These are phyloP conservation scores for Agrochola macilenta DNA, from an alignment of 2,888 invertebrate genomes.

Conservation along the genomic window DNA sequence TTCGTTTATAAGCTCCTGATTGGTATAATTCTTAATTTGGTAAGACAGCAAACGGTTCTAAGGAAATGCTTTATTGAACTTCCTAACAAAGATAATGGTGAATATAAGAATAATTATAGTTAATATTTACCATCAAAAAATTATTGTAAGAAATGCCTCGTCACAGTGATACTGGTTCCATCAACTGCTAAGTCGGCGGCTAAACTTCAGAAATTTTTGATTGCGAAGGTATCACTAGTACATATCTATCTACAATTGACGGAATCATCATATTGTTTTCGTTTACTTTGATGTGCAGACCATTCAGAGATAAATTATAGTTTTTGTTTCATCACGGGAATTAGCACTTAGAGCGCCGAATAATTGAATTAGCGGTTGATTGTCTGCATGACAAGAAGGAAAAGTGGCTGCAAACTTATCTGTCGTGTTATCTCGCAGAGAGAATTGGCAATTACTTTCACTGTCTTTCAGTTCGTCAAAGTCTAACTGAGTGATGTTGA, in stretches of 20 bases:
- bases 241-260: conserved; percentile 25
- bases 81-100: neutral
- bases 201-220: conserved; percentile 48
- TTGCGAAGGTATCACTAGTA: conserved; percentile 45
- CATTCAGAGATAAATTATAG: conserved; percentile 55
- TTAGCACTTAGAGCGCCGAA: conserved; percentile 73
- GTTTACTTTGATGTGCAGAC: conserved; percentile 56
- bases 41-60: neutral
- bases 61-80: neutral
- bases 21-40: neutral
- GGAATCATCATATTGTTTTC: conserved; percentile 57
- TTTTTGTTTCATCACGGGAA: conserved; percentile 72
- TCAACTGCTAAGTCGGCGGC: conserved; percentile 15
- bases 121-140: conserved; percentile 7
- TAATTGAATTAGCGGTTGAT: conserved; percentile 82
- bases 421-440: conserved; percentile 76
- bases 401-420: conserved; percentile 80
- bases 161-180: conserved; percentile 50
- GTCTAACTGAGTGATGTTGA: conserved; percentile 65
- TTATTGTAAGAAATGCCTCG: conserved; percentile 41
- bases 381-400: conserved; percentile 79
- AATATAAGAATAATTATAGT: conserved; percentile 24
- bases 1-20: neutral
- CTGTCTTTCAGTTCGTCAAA: conserved; percentile 78
- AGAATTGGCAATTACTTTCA: conserved; percentile 83